These are phyloP conservation scores for Tetramorium bicarinatum DNA, from an alignment of 2,888 invertebrate species.

Conservation along the genomic window DNA sequence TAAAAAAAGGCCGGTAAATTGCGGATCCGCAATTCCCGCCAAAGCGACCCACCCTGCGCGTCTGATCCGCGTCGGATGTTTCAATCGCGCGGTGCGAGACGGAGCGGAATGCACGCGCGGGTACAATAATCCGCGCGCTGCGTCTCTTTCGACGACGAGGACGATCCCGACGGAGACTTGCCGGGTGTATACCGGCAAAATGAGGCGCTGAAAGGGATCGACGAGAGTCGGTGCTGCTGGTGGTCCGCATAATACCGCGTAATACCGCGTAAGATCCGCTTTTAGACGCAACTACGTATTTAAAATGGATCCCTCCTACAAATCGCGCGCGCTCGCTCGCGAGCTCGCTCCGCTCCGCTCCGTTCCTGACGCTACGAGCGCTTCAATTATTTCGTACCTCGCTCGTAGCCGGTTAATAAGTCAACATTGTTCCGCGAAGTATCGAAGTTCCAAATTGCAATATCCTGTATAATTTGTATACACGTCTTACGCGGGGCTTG, in stretches of 20 bases:
- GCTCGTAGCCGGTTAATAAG: slow-evolving; percentile 14
- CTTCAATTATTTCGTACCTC: slow-evolving; percentile 14
- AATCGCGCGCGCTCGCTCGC: background rate
- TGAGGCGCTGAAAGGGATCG: background rate
- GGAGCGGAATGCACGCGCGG: background rate
- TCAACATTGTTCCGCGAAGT: slow-evolving; percentile 5
- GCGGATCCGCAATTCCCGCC: slow-evolving; percentile 65
- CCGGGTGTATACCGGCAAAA: background rate
- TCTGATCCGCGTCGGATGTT: slow-evolving; percentile 59
- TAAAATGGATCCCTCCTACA: background rate
- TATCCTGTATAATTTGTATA: slow-evolving; percentile 26
- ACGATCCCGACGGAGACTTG: background rate
- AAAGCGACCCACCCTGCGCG: slow-evolving; percentile 54
- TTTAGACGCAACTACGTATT: background rate
- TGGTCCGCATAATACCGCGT: background rate
- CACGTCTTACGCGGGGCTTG: background rate
- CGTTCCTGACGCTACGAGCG: background rate
- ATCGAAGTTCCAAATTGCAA: slow-evolving; percentile 21
- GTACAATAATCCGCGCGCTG: slow-evolving; percentile 18
- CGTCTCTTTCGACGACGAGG: slow-evolving; percentile 9
- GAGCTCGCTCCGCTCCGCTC: background rate
- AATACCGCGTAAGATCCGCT: background rate
- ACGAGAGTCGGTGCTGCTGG: too few species aligned
- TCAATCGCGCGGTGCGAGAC: slow-evolving; percentile 45
- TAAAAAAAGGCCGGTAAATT: slow-evolving; percentile 69